phyloP scores from a whole-genome alignment of 2,113 vertebrate species.

The Castor canadensis region DNA sequence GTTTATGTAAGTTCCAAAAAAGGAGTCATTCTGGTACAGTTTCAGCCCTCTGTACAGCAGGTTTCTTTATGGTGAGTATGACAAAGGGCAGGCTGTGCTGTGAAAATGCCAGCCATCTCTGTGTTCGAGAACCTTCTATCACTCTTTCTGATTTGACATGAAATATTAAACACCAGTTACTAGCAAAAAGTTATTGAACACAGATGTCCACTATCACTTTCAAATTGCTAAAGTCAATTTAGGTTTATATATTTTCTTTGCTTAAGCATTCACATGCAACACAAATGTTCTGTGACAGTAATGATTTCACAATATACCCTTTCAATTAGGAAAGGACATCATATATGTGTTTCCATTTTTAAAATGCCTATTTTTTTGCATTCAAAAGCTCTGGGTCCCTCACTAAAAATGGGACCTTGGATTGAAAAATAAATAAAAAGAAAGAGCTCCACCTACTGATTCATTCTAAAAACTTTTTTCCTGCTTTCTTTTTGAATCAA shows the following conservation, averaged over 20 bases:
- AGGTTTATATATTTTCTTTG: conserved; percentile 84
- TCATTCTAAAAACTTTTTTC: conserved; percentile 50
- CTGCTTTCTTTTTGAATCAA: conserved; percentile 8
- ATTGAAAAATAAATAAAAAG: conserved; percentile 77
- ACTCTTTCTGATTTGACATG: conserved; percentile 81
- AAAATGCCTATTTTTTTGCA: conserved; percentile 36
- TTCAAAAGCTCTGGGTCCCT: conserved; percentile 42
- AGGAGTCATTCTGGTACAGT: conserved; percentile 79
- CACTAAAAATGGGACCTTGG: conserved; percentile 32
- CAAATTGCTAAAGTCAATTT: conserved; percentile 85
- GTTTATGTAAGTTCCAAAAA: conserved; percentile 81
- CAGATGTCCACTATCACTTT: conserved; percentile 87
- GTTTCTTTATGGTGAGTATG: conserved; percentile 83
- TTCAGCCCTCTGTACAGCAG: conserved; percentile 76
- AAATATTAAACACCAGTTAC: conserved; percentile 89
- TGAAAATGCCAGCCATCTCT: conserved; percentile 61
- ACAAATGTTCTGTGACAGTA: conserved; percentile 85
- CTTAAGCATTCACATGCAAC: conserved; percentile 77
- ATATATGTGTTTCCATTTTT: conserved; percentile 83
- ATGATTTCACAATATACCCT: conserved; percentile 86
- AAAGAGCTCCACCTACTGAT: conserved; percentile 82
- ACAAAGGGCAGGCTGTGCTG: conserved; percentile 77
- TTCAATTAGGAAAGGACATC: conserved; percentile 83
- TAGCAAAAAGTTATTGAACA: conserved; percentile 85
- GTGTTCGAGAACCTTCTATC: conserved; percentile 73